A percentile compares a stretch with the other conserved stretches of the same genome.
These are phyloP conservation scores for Oryzias dopingdopingensis DNA, from an alignment of 2,797 vertebrate species.

Conservation along the genomic window DNA sequence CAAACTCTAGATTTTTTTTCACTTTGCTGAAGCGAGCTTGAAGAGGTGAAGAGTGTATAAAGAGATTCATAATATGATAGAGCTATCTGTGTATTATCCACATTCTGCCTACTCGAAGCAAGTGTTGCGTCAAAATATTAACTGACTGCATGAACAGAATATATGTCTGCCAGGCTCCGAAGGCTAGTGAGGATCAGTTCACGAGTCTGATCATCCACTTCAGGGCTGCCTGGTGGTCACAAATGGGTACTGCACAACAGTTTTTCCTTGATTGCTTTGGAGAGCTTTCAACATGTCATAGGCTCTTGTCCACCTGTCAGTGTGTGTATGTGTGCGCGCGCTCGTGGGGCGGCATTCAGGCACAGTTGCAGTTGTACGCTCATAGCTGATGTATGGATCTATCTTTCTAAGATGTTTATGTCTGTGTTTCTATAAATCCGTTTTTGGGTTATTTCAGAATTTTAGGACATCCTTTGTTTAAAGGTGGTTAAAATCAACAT, in stretches of 20 bases:
- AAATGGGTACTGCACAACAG: conserved; percentile 49
- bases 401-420: background rate
- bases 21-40: conserved; percentile 13
- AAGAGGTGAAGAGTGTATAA: conserved; percentile 42
- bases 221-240: conserved; percentile 23
- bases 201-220: conserved; percentile 8
- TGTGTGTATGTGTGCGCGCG: conserved; percentile 14
- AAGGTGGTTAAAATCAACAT: too few relatives aligned
- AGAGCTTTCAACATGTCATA: conserved; percentile 27
- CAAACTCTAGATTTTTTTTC: conserved; percentile 10
- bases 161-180: conserved; percentile 32
- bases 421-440: background rate
- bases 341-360: background rate
- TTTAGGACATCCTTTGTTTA: background rate
- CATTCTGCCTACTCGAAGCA: conserved; percentile 67
- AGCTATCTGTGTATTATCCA: conserved; percentile 72
- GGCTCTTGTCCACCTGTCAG: conserved; percentile 43
- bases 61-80: conserved; percentile 50
- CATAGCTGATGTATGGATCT: too few relatives aligned
- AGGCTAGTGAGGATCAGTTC: conserved; percentile 20
- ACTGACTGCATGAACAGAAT: conserved; percentile 69
- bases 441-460: background rate
- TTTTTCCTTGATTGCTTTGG: conserved; percentile 20
- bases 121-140: conserved; percentile 63
- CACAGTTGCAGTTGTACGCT: too few relatives aligned